Evolutionary conservation across 2,797 vertebrate species (phyloP).

Genomic region (Chrysocyon brachyurus): DNA sequence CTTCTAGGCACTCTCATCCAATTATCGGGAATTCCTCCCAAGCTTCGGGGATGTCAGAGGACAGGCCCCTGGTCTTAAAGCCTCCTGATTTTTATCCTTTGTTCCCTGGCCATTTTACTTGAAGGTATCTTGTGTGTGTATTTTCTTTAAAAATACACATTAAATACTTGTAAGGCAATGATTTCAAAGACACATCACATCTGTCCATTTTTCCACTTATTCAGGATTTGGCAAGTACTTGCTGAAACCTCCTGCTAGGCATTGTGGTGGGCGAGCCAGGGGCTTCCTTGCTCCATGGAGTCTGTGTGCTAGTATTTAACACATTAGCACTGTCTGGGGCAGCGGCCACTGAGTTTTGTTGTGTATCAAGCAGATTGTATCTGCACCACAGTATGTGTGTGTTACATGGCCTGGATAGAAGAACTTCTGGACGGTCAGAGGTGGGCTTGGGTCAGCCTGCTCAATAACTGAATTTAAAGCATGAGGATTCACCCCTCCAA

Average conservation of each 20-base stretch:
- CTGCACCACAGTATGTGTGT: not conserved
- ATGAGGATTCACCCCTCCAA: accelerated
- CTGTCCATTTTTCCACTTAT: not conserved
- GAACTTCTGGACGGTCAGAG: not conserved
- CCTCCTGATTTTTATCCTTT: not conserved
- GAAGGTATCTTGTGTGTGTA: not conserved
- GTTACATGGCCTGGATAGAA: not conserved
- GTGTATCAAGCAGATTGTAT: accelerated
- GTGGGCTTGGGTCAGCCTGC: not conserved
- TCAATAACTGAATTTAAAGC: not conserved
- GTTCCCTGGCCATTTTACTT: not conserved
- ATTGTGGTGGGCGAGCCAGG: not conserved
- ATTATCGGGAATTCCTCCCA: not conserved
- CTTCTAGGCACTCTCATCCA: not conserved
- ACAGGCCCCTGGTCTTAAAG: accelerated
- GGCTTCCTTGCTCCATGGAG: not conserved
- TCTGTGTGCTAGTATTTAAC: not conserved
- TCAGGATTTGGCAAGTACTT: not conserved
- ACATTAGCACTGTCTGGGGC: not conserved
- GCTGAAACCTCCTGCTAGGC: not conserved
- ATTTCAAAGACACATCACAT: not conserved
- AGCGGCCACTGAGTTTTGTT: not conserved
- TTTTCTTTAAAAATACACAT: conserved; percentile 8
- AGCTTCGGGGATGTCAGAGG: not conserved
- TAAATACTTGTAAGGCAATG: not conserved